Percentiles rank a stretch among this genome's conserved stretches.
phyloP scores from a whole-genome alignment of 1,140 invertebrate genomes.

The Hypsibius dujardini region DNA sequence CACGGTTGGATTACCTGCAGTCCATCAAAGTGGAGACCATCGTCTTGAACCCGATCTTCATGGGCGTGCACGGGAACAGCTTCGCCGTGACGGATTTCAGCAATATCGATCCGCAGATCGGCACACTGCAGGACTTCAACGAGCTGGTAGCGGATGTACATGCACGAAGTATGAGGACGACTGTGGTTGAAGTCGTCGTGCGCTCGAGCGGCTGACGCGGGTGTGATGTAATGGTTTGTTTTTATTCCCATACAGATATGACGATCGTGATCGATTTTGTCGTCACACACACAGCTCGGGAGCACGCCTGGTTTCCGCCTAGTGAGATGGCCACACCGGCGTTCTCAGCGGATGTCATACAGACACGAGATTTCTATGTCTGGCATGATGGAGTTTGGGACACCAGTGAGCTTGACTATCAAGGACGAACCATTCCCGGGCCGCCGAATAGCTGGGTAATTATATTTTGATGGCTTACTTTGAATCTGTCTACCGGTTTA shows the following conservation, averaged over 20 bases:
- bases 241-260: not conserved
- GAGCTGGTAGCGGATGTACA: not conserved
- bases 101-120: not conserved
- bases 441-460: not conserved
- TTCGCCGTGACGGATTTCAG: not conserved
- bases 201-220: too few species aligned
- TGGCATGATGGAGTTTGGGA: not conserved
- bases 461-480: too few species aligned
- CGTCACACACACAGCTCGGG: not conserved
- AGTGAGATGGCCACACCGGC: not conserved
- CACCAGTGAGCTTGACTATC: not conserved
- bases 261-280: not conserved
- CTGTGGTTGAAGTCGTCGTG: not conserved
- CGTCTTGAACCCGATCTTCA: not conserved
- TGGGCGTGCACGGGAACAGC: not conserved
- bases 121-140: not conserved
- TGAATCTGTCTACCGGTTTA: too few species aligned
- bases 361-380: not conserved
- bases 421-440: not conserved
- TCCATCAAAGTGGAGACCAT: not conserved
- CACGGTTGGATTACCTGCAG: not conserved
- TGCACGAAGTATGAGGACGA: not conserved
- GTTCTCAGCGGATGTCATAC: not conserved
- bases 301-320: not conserved
- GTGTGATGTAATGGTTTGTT: too few species aligned